Percentiles rank a stretch among this genome's conserved stretches.
These are phyloP conservation scores for Festucalex cinctus DNA, from an alignment of 2,113 vertebrate species.

Conservation along the genomic window DNA sequence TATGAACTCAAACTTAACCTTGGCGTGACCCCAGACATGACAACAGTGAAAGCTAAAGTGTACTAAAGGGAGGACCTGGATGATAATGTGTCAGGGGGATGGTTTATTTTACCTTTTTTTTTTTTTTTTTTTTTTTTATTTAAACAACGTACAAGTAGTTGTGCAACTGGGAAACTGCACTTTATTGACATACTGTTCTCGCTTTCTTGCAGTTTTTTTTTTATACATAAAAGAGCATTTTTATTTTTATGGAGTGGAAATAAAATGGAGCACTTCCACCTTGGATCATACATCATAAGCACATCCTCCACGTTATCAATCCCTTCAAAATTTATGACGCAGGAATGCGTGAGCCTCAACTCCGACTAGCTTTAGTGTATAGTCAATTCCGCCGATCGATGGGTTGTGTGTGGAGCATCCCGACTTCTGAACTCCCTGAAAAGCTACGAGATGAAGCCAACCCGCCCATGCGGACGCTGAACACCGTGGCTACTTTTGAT, in stretches of 20 bases:
- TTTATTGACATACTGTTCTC: background rate
- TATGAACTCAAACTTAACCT: no score
- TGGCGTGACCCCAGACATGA: no score
- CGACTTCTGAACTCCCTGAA: background rate
- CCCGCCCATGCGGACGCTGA: constrained; percentile 22
- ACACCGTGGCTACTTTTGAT: constrained; percentile 23
- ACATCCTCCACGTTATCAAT: background rate
- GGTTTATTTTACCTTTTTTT: no score
- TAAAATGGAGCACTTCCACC: background rate
- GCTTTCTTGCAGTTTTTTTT: background rate
- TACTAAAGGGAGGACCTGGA: no score
- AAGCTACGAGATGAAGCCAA: constrained; percentile 8
- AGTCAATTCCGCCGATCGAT: background rate
- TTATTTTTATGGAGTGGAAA: background rate
- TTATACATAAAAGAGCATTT: background rate
- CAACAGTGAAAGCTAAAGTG: no score
- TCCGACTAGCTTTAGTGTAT: background rate
- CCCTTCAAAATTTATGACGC: background rate
- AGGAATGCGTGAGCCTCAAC: background rate
- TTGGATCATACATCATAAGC: no score
- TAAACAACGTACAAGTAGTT: no score
- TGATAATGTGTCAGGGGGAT: no score
- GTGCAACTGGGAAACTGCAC: background rate
- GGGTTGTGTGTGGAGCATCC: background rate
- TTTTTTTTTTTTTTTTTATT: no score